Percentiles rank a stretch among this genome's conserved stretches.
phyloP scores from a whole-genome alignment of 2,797 vertebrate species.

The Tinamus major region DNA sequence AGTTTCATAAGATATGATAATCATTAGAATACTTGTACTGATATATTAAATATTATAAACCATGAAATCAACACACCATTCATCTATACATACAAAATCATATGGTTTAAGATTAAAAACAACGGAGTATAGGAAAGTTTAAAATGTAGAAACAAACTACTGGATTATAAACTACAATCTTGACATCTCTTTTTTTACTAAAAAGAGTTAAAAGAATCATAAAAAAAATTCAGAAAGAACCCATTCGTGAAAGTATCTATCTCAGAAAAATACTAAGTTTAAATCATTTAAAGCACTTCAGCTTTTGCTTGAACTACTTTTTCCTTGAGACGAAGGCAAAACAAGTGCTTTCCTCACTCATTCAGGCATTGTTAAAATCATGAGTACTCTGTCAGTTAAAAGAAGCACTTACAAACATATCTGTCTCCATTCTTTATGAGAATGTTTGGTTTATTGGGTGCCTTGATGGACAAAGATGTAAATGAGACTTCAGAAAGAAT shows the following conservation, averaged over 20 bases:
- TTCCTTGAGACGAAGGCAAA: not conserved
- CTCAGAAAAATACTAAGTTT: not conserved
- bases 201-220: not conserved
- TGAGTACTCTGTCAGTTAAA: not conserved
- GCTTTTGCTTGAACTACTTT: not conserved
- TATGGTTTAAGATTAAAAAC: not conserved
- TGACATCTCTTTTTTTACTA: not conserved
- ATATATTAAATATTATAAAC: not conserved
- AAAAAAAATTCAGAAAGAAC: not conserved
- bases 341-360: not conserved
- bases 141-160: not conserved
- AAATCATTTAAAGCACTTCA: not conserved
- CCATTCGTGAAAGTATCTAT: not conserved
- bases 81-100: not conserved
- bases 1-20: not conserved
- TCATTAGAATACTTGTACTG: not conserved
- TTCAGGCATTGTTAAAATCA: not conserved
- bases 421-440: not conserved
- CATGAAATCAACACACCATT: not conserved
- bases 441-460: not conserved
- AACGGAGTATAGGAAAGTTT: not conserved
- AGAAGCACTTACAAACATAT: not conserved
- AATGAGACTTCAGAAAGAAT: slow-evolving; percentile 32
- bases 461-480: not conserved
- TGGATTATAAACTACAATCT: not conserved